Percentiles rank a stretch among this genome's conserved stretches.
These are phyloP conservation scores for Hydrotaea diabolus DNA, from an alignment of 2,888 invertebrate genomes.

Conservation along the genomic window DNA sequence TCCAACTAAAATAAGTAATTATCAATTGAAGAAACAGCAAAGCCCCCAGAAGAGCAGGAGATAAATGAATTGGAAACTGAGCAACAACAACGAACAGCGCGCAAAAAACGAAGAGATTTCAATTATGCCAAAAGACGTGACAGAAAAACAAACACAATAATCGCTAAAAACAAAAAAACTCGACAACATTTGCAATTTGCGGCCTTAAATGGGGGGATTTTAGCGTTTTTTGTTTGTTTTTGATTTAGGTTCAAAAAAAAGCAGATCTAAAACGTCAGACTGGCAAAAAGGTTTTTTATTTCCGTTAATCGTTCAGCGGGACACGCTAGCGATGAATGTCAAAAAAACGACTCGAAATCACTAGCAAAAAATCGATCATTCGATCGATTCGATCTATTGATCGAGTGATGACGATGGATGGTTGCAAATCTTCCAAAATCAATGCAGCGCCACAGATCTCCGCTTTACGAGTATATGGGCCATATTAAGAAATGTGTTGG, in stretches of 20 bases:
- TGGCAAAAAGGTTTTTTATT: not conserved
- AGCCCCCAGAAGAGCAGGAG: not conserved
- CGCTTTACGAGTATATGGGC: too few relatives aligned
- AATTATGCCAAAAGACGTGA: slow-evolving; percentile 32
- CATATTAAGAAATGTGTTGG: too few relatives aligned
- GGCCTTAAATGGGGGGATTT: slow-evolving; percentile 1
- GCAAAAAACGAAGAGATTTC: slow-evolving; percentile 9
- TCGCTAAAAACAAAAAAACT: not conserved
- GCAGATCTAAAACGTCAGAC: not conserved
- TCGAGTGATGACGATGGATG: not conserved
- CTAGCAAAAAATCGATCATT: not conserved
- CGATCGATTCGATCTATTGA: not conserved
- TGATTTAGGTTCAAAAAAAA: not conserved
- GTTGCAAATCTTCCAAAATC: not conserved
- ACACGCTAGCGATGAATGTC: not conserved
- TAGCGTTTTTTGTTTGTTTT: not conserved
- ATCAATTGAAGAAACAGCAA: slow-evolving; percentile 9
- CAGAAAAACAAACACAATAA: slow-evolving; percentile 33
- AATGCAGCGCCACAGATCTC: too few relatives aligned
- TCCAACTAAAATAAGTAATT: slow-evolving; percentile 22
- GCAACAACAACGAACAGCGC: not conserved
- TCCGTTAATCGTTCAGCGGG: not conserved
- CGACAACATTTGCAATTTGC: slow-evolving; percentile 13
- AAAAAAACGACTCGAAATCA: too few relatives aligned
- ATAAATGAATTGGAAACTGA: not conserved